Evolutionary conservation across 2,888 invertebrate species (phyloP), one percentile per base, ranked within the genome.

Genomic region (Epinotia brunnichana): DNA sequence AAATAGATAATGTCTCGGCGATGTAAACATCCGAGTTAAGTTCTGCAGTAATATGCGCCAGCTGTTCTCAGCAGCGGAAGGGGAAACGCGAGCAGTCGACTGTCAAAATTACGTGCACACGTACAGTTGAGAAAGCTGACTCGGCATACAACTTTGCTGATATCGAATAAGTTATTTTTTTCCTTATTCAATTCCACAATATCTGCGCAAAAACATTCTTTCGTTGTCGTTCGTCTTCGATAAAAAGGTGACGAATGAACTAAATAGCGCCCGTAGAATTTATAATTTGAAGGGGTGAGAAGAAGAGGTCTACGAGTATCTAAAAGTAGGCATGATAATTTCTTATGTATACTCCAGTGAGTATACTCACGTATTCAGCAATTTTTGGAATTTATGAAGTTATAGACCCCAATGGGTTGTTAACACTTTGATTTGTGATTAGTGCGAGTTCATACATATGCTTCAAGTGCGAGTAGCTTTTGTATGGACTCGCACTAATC

Each of bases 51-150:
- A 64, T 70, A 64, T 66, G 51, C 62, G 60, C 64, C 66, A 67
- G 70, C 62, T 70, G 70, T 66, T 54, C 54, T 35, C 69, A 13
- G 7, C 62, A 53, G 21, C 48, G 19, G 68, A 35, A 63, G 69
- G 76, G 75, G 73, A 75, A 79, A 76, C 77, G 79, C 74, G 79
- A 73, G 82, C 82, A 85, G 77, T 80, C 80, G 77, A 66, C 80
- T 82, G 84, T 82, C 82, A 83, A 82, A 81, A 83, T 79, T 82
- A 75, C 77, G 74, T 78, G 75, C 81, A 78, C 78, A 79, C 77
- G 77, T 72, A 73, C 80, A 77, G 81, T 78, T 77, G 78, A 77
- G 75, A 69, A 53, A 74, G 64, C 69, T 59, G 60, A 74, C 74
- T 70, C 74, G 74, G 75, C 67, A 67, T 61, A 62, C 13, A 21